Base-by-base conservation (phyloP, 2,888 invertebrate genomes). In the Polia nebulosa region DNA sequence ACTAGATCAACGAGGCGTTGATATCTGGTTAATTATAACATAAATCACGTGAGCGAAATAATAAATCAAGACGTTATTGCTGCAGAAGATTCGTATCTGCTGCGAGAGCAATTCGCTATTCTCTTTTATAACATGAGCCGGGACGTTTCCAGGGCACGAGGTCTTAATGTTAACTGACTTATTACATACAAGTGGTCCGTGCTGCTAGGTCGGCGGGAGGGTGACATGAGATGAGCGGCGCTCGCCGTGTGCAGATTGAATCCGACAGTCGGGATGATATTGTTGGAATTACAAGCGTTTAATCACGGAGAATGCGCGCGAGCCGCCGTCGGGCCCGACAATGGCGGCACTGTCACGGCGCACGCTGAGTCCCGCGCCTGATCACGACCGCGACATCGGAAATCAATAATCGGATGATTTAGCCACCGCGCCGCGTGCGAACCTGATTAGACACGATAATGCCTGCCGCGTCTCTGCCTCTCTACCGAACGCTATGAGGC, bases 321-420 rank as follows among this genome's bases (percentile, higher is more conserved):
- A 85, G 90, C 87, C 88, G 84, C 82, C 87, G 82, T 87, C 89
- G 89, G 86, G 87, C 81, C 90, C 93, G 91, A 95, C 95, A 95
- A 95, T 95, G 89, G 92, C 88, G 78, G 91, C 83, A 90, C 92
- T 91, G 94, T 94, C 95, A 94, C 94, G 94, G 88, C 91, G 92
- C 88, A 92, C 92, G 91, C 88, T 89, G 92, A 87, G 89, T 89
- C 91, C 90, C 87, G 92, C 90, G 93, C 91, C 90, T 90, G 95
- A 94, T 95, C 95, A 95, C 95, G 95, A 95, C 94, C 95, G 94
- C 94, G 94, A 95, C 95, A 94, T 95, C 91, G 93, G 94, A 95
- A 95, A 95, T 95, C 95, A 95, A 95, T 95, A 95, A 95, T 94
- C 94, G 95, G 89, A 94, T 95, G 94, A 95, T 95, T 95, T 94